A percentile compares a stretch with the other conserved stretches of the same genome.
Conservation (phyloP, 2,797 vertebrate species). For the Hephaestus fuliginosus region DNA sequence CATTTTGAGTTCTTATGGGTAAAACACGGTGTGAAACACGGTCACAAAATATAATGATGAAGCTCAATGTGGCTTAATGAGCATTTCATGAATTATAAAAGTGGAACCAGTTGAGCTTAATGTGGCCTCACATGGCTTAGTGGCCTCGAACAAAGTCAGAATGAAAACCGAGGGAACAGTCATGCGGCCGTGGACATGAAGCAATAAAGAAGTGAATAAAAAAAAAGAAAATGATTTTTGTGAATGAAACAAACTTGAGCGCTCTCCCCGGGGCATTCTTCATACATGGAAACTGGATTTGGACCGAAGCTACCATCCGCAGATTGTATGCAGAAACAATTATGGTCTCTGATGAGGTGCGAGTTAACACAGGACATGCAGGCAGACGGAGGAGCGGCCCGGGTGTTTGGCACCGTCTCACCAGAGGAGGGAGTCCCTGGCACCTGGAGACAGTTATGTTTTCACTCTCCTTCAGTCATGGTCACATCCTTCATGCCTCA, state of each 20-base stretch:
- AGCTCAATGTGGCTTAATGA: conserved; percentile 4
- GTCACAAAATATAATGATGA: conserved; percentile 4
- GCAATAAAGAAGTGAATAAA: neutral
- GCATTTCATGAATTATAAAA: conserved; percentile 2
- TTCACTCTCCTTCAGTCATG: neutral
- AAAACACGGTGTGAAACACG: neutral
- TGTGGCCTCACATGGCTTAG: neutral
- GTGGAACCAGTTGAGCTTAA: neutral
- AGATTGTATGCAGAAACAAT: conserved; percentile 49
- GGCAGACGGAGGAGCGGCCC: neutral
- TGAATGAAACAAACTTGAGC: conserved; percentile 2
- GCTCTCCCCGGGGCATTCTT: neutral
- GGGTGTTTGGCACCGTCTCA: conserved; percentile 53
- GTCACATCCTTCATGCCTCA: conserved; percentile 1
- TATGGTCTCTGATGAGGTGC: conserved; percentile 49
- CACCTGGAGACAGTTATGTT: conserved; percentile 2
- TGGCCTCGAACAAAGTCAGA: neutral
- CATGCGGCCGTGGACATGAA: neutral
- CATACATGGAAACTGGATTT: neutral
- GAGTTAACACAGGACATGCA: conserved; percentile 31
- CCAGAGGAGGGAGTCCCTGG: conserved; percentile 79
- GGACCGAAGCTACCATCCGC: neutral
- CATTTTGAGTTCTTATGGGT: neutral
- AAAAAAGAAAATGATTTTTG: neutral
- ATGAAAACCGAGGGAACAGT: neutral